Conservation (phyloP, 37 sponge, comb jelly and placozoan species). For the Spongia lamella region DNA sequence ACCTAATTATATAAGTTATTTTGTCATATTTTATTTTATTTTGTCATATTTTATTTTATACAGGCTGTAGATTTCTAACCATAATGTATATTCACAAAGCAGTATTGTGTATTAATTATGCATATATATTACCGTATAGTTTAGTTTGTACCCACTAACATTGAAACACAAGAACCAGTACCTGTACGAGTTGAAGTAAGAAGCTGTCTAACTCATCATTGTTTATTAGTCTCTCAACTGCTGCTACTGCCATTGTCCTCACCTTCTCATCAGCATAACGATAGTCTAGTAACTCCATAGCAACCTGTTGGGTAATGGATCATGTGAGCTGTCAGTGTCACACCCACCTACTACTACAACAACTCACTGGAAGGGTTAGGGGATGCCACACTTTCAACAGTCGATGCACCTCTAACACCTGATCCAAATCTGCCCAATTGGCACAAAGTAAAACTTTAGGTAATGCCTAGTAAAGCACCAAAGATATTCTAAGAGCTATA, state of each 20-base stretch:
- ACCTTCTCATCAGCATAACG: constrained; percentile 90
- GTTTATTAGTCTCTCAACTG: constrained; percentile 60
- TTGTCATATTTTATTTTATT: too few species aligned
- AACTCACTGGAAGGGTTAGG: constrained; percentile 60
- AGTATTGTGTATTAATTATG: too few species aligned
- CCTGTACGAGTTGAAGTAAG: constrained; percentile 87
- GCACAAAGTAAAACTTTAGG: constrained; percentile 83
- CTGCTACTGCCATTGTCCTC: constrained; percentile 73
- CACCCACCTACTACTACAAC: too few species aligned
- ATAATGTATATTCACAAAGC: too few species aligned
- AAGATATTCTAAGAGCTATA: too few species aligned
- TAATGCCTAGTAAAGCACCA: constrained; percentile 57
- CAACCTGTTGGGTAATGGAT: constrained; percentile 63
- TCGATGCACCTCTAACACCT: constrained; percentile 52
- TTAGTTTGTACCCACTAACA: too few species aligned
- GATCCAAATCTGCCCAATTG: constrained; percentile 79
- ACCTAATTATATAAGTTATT: too few species aligned
- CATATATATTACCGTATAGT: too few species aligned
- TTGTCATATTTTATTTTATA: too few species aligned
- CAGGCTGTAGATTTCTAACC: too few species aligned
- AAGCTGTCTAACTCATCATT: constrained; percentile 71
- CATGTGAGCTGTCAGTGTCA: too few species aligned
- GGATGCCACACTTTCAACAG: constrained; percentile 69
- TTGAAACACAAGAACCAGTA: too few species aligned
- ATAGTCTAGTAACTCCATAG: constrained; percentile 86